phyloP scores from a whole-genome alignment of 2,797 vertebrate species.

The Oophaga sylvatica region DNA sequence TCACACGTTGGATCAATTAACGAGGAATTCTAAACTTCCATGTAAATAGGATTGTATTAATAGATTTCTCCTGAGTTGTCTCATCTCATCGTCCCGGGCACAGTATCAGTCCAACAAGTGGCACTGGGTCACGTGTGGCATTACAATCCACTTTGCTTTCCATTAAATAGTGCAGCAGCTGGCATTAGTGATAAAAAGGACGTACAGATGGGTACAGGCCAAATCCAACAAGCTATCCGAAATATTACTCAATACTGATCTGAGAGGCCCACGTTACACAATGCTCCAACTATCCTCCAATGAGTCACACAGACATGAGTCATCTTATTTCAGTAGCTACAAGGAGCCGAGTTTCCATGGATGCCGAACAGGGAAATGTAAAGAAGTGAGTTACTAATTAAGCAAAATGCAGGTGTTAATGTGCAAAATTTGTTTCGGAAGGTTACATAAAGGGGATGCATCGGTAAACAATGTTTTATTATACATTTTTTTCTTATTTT shows the following conservation, averaged over 20 bases:
- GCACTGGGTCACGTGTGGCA: neutral
- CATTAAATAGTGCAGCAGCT: neutral
- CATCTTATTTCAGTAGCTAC: slow-evolving; percentile 9
- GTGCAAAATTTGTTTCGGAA: neutral
- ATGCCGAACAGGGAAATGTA: neutral
- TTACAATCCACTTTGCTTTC: neutral
- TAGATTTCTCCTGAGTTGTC: neutral
- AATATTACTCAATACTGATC: neutral
- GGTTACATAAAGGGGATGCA: neutral
- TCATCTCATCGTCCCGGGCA: neutral
- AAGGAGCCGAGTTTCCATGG: slow-evolving; percentile 20
- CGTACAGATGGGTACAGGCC: neutral
- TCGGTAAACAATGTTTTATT: neutral
- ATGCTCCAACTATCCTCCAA: slow-evolving; percentile 7
- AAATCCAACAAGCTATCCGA: neutral
- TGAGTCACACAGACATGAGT: slow-evolving; percentile 10
- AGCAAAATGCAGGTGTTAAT: neutral
- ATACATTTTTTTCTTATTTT: neutral
- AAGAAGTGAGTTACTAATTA: neutral
- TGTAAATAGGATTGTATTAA: neutral
- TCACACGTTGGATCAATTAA: neutral
- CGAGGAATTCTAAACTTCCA: neutral
- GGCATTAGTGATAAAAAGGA: neutral
- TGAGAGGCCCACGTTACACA: neutral
- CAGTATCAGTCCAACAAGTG: neutral